Evolutionary conservation across 2,113 vertebrate species (phyloP), one percentile per base, ranked within the genome.

Genomic region (Diphyllodes magnificus): DNA sequence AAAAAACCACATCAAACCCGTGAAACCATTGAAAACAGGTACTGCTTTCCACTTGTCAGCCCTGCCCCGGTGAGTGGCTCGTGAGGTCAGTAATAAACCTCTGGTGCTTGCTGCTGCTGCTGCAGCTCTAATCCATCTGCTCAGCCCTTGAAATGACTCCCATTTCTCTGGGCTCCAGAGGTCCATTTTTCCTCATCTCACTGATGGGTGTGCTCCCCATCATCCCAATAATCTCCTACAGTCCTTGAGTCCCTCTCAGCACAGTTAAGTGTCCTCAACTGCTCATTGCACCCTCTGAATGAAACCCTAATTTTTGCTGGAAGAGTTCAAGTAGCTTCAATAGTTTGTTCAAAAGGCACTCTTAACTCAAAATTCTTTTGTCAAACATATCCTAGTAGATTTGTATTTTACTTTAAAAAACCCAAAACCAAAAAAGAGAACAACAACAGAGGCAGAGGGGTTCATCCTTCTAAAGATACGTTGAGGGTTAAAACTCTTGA

Each of bases 381-480:
- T 33, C 56, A 69, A 60, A 23, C 21, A 5, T 39, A 54, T 27
- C 25, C 20, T 28, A 51, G 17, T 9, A 76, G 24, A 44, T 61
- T 25, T 42, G 15, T 27, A 31, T 68, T 73, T 81, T 73, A 31
- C 28, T 84, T 66, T 19, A 9, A 2, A 12, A 66, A 20, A 3
- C 0, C 2, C 1, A 15, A 65, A 35, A 54, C 1, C 4, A 45
- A 64, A 44, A 44, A 17, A 16, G 16, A 44, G 15, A 44, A 16
- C 11, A 20, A n/a, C 14, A 68, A 10, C 5, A 3, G 17, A 76
- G 44, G 15, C 0, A 0, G 49, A 63, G 42, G 1, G 6, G 59
- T 59, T 75, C 5, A 35, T 18, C 30, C 23, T 61, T 61, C 50
- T 65, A 28, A 53, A 54, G 24, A 45, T 18, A 59, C 21, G 21